Evolutionary conservation across 2,113 vertebrate species (phyloP).

Genomic region (Acanthisitta chloris): DNA sequence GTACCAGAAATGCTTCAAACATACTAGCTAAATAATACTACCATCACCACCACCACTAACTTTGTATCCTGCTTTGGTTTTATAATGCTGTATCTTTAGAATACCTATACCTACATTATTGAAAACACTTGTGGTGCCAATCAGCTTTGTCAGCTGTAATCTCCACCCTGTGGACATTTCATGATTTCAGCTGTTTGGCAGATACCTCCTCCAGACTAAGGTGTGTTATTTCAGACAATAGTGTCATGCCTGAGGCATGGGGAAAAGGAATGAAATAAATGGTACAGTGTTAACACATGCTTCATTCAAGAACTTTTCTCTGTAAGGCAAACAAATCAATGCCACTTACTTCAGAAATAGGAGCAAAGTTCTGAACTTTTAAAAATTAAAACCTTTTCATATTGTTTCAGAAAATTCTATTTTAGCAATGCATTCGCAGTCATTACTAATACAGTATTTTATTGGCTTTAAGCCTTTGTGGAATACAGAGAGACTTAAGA

Average conservation of each 20-base stretch:
- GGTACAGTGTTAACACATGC: rapidly evolving
- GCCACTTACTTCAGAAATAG: neutral
- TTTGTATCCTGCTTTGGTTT: neutral
- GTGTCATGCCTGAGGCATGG: neutral
- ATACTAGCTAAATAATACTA: neutral
- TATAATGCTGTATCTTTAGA: neutral
- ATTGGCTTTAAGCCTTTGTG: neutral
- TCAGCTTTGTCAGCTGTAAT: neutral
- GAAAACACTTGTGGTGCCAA: neutral
- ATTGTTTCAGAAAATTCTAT: neutral
- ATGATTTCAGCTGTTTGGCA: neutral
- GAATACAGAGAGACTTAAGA: neutral
- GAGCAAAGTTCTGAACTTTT: neutral
- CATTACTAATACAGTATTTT: neutral
- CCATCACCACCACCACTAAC: neutral
- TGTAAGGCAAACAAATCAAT: neutral
- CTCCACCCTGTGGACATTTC: constrained; percentile 50
- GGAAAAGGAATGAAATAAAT: neutral
- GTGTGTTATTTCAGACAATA: neutral
- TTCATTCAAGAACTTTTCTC: neutral
- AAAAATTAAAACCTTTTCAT: neutral
- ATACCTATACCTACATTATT: neutral
- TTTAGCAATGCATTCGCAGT: neutral
- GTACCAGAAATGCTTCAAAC: neutral
- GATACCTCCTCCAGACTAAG: neutral